Base-by-base conservation (phyloP, 2,888 invertebrate genomes). In the Rotaria socialis region DNA sequence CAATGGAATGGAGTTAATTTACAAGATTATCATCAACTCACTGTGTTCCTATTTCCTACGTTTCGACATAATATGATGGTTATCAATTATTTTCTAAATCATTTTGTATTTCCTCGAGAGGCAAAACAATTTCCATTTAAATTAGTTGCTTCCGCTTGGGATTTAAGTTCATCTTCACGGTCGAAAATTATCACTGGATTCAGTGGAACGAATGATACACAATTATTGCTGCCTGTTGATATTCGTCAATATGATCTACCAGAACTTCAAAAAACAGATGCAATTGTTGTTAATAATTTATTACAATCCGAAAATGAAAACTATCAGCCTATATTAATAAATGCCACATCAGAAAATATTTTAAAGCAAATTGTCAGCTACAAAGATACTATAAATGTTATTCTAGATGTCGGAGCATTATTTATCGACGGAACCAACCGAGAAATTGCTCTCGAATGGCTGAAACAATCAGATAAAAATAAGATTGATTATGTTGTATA, bases 21-120 rank as follows among this genome's bases (percentile, higher is more conserved):
- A 60, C n/a, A n/a, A 60, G n/a, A 60, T 60, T n/a, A 60, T 60
- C 24, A 27, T 2, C 60, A 60, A 60, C 60, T n/a, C n/a, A 60
- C 11, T 27, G 10, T 11, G 1, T 60, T 2, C n/a, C 60, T 60
- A 6, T 60, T 60, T n/a, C 60, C 60, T 6, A 60, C 60, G 5
- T 27, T 60, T n/a, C 60, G 60, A 60, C 7, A 60, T 1, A 60
- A 60, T 60, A 60, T 60, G 60, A n/a, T 60, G 1, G 27, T 60
- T 27, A 60, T 60, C 4, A 60, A 60, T 27, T 60, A 60, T 60
- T 60, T 60, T 60, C n/a, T 60, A 7, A 24, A 60, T 60, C 4
- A 60, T 60, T 60, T 60, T 60, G 60, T 60, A n/a, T 60, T 60
- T 60, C 24, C 60, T n/a, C 6, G 60, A 60, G 60, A 60, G n/a